Percentiles rank a stretch among this genome's conserved stretches.
Evolutionary conservation across 53 echinoderm and acorn worm genomes (phyloP).

Genomic region (Astropecten irregularis): DNA sequence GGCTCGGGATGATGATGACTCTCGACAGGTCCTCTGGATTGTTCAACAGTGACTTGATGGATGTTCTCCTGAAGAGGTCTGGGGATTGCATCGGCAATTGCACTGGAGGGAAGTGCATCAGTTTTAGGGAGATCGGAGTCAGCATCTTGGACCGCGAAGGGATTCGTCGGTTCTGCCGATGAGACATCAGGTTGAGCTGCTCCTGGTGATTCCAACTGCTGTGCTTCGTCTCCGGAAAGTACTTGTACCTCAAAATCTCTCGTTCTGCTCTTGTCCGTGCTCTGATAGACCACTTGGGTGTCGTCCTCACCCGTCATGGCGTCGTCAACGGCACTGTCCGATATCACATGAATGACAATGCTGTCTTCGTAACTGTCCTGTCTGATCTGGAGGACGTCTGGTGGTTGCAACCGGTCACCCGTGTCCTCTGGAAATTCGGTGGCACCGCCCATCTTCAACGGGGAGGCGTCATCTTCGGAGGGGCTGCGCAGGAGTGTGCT

Average conservation of each 20-base stretch:
- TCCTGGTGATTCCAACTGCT: not conserved
- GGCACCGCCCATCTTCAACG: constrained; percentile 5
- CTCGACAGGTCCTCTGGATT: not conserved
- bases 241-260: not conserved
- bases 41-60: constrained; percentile 6
- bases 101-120: too few relatives aligned
- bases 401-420: too few relatives aligned
- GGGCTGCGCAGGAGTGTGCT: constrained; percentile 74
- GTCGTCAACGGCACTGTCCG: not conserved
- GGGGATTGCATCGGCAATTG: not conserved
- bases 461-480: constrained; percentile 61
- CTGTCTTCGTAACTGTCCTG: constrained; percentile 73
- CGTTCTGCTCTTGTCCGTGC: not conserved
- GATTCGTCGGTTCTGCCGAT: not conserved
- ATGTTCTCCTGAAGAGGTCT: not conserved
- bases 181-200: not conserved
- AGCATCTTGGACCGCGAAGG: not conserved
- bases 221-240: not conserved
- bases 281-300: constrained; percentile 14
- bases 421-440: too few relatives aligned
- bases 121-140: not conserved
- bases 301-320: not conserved
- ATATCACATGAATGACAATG: constrained; percentile 65
- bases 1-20: not conserved
- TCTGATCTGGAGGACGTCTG: constrained; percentile 34